phyloP scores from a whole-genome alignment of 2,888 invertebrate genomes.

The Terebella lapidaria region DNA sequence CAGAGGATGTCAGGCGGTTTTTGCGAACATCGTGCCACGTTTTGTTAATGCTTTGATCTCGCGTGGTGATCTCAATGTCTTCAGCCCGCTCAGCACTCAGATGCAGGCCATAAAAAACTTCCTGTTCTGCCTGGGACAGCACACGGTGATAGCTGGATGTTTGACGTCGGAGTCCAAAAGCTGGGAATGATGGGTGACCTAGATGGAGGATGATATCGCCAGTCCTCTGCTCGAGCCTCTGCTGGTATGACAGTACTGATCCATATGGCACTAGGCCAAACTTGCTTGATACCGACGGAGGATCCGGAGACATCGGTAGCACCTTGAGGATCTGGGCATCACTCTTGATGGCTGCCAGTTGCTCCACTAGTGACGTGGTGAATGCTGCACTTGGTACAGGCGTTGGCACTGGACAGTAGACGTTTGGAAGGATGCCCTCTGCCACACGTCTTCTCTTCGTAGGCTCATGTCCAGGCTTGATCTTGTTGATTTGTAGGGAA shows the following conservation, averaged over 20 bases:
- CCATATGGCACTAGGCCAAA: not conserved
- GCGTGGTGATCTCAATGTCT: not conserved
- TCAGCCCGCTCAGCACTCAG: not conserved
- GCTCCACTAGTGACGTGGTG: not conserved
- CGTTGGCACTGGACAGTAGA: not conserved
- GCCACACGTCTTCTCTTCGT: not conserved
- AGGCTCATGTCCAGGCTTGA: not conserved
- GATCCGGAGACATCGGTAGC: not conserved
- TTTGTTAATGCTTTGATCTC: not conserved
- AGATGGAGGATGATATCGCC: not conserved
- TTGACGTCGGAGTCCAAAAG: not conserved
- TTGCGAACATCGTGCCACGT: constrained; percentile 1
- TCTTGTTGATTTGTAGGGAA: not conserved
- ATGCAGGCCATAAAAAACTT: not conserved
- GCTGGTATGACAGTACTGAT: not conserved
- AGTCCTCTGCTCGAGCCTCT: not conserved
- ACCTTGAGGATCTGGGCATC: not conserved
- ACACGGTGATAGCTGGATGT: not conserved
- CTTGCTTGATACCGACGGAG: not conserved
- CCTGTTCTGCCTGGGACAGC: not conserved
- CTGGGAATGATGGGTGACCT: not conserved
- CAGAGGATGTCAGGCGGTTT: not conserved
- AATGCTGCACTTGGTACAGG: not conserved
- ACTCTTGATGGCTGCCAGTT: not conserved
- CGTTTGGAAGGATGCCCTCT: not conserved